Evolutionary conservation across 1,140 invertebrate genomes (phyloP), one percentile per base, ranked within the genome.

Genomic region (Drosophila nigrodunni): DNA sequence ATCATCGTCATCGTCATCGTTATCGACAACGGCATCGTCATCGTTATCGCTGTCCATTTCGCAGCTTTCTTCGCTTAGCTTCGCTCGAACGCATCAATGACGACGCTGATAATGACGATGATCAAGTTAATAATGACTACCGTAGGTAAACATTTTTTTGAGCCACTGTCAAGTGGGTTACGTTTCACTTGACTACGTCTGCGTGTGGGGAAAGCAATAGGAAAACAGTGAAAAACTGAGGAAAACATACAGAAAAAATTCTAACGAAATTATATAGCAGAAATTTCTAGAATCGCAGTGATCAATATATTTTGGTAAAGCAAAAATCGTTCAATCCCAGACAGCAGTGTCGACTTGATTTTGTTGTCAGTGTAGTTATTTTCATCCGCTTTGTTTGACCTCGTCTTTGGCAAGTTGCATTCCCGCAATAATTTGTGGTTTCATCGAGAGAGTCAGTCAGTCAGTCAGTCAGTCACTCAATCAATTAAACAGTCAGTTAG

Each of bases 1-100:
- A 70, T 41, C 49, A 57, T 21, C 55, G 46, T 64, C 39, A 13
- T 35, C 15, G 41, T 55, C 30, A 35, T 34, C 30, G 30, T 15
- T 7, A 13, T 52, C 72, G 39, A 11, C 46, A 25, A 11, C 52
- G 21, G 54, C 44, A 11, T 30, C n/a, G 47, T 52, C 18, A 18
- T 49, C 46, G 46, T 49, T 10, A 21, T 34, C 47, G 43, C 46
- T 82, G 81, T 70, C 77, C 81, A 83, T 85, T 83, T 85, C 74
- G 49, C 74, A 79, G 80, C 83, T 88, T 87, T 87, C 83, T 83
- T 89, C 82, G 55, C 8, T n/a, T 46, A 55, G 58, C 50, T 58
- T 34, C 69, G 67, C 74, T 88, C 64, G 65, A 87, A 68, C 78
- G 79, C 81, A 74, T 85, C 70, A 43, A 52, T 46, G 52, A 8